Percentiles rank a stretch among this genome's conserved stretches.
Evolutionary conservation across 2,797 vertebrate genomes (phyloP).

Genomic region (Parambassis ranga): DNA sequence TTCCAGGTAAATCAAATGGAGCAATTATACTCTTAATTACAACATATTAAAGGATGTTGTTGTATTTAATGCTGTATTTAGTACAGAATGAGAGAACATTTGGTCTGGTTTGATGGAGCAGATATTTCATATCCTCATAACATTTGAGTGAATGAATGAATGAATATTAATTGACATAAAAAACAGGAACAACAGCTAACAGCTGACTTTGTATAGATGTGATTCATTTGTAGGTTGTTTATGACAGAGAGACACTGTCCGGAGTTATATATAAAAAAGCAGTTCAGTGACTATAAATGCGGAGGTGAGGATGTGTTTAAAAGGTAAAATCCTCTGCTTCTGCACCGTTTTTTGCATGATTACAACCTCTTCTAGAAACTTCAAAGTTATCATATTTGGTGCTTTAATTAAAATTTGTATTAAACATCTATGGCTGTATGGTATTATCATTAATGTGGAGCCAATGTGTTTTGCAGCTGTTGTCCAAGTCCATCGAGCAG

Average conservation of each 20-base stretch:
- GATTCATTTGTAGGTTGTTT: background rate
- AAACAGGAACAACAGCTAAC: background rate
- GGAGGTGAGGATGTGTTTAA: background rate
- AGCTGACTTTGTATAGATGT: background rate
- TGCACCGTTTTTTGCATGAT: background rate
- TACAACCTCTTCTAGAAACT: background rate
- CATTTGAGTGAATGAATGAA: too few relatives aligned
- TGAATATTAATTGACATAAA: background rate
- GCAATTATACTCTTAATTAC: too few relatives aligned
- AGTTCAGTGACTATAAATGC: background rate
- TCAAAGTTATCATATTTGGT: background rate
- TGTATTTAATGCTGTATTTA: too few relatives aligned
- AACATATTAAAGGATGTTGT: too few relatives aligned
- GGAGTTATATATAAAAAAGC: background rate
- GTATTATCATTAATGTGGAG: slow-evolving; percentile 37
- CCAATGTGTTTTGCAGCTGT: slow-evolving; percentile 86
- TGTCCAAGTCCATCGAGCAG: slow-evolving; percentile 98
- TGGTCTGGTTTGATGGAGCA: too few relatives aligned
- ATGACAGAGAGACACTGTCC: background rate
- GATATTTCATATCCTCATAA: too few relatives aligned
- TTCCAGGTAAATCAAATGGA: too few relatives aligned
- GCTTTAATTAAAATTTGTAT: slow-evolving; percentile 5
- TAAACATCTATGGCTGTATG: slow-evolving; percentile 2
- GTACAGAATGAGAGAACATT: too few relatives aligned
- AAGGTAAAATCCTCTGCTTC: background rate